These are phyloP conservation scores for Ooceraea biroi DNA, from an alignment of 1,140 invertebrate genomes.

Conservation along the genomic window DNA sequence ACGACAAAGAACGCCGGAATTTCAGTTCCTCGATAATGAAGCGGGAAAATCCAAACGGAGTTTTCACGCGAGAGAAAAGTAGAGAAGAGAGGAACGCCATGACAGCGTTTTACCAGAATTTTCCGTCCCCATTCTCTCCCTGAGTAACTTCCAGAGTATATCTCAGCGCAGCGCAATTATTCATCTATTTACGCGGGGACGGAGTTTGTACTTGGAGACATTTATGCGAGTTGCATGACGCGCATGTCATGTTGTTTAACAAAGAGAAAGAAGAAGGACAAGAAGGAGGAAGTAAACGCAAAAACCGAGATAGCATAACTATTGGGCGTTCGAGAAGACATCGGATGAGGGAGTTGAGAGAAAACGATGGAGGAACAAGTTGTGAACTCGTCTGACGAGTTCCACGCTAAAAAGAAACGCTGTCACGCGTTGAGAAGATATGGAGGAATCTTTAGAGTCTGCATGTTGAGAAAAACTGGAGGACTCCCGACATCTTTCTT, in stretches of 20 bases:
- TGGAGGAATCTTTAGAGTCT: constrained; percentile 36
- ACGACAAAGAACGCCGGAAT: constrained; percentile 6
- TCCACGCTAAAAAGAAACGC: constrained; percentile 20
- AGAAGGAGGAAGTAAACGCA: not conserved
- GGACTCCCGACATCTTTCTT: constrained; percentile 8
- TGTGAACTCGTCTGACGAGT: constrained; percentile 51
- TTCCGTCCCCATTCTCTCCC: not conserved
- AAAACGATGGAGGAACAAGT: not conserved
- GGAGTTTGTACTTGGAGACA: constrained; percentile 7
- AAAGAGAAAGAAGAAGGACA: constrained; percentile 10
- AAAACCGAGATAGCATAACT: not conserved
- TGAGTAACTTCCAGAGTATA: constrained; percentile 59
- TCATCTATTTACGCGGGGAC: constrained; percentile 9
- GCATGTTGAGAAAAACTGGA: constrained; percentile 5
- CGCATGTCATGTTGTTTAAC: constrained; percentile 50
- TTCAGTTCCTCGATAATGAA: constrained; percentile 31
- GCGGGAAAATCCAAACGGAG: not conserved
- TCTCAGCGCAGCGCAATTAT: constrained; percentile 60
- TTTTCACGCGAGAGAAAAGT: constrained; percentile 18
- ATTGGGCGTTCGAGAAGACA: not conserved
- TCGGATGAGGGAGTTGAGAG: not conserved
- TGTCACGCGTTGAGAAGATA: constrained; percentile 11
- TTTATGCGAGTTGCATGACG: constrained; percentile 56
- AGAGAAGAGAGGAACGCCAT: too few species aligned
- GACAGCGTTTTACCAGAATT: constrained; percentile 32